Conservation (phyloP, 2,888 invertebrate genomes). For the Bimastos eiseni region DNA sequence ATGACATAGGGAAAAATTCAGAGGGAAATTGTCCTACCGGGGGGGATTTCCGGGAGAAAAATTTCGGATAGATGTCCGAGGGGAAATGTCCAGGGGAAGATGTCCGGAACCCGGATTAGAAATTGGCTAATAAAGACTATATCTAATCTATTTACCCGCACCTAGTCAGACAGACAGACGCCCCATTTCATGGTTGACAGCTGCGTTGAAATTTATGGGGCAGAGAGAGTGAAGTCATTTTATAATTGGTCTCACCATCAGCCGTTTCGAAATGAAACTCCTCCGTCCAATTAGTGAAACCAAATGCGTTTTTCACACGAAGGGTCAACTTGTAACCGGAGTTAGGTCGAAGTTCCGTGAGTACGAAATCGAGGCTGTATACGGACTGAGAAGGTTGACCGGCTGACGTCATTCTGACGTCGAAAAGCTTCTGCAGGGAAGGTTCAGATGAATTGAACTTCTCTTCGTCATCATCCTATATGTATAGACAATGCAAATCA, state of each 20-base stretch:
- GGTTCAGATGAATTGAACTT: background rate
- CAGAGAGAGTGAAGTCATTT: too few relatives aligned
- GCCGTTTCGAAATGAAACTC: conserved; percentile 19
- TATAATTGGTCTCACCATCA: conserved; percentile 15
- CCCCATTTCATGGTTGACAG: too few relatives aligned
- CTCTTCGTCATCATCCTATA: background rate
- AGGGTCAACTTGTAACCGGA: conserved; percentile 16
- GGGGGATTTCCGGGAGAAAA: too few relatives aligned
- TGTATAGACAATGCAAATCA: background rate
- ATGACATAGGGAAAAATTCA: too few relatives aligned
- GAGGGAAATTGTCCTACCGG: too few relatives aligned
- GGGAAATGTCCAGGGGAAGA: too few relatives aligned
- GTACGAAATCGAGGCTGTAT: background rate
- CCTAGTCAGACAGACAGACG: too few relatives aligned
- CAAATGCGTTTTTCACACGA: conserved; percentile 26
- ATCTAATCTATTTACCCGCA: too few relatives aligned
- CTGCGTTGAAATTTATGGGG: too few relatives aligned
- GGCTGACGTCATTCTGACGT: background rate
- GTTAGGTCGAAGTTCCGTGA: conserved; percentile 24
- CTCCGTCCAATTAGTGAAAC: conserved; percentile 26
- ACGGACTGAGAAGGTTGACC: background rate
- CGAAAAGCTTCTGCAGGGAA: background rate
- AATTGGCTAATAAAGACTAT: too few relatives aligned
- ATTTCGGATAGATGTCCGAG: too few relatives aligned
- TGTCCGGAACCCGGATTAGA: too few relatives aligned